Evolutionary conservation across 1,140 invertebrate genomes (phyloP), one percentile per base, ranked within the genome.

Genomic region (Conus ventricosus): DNA sequence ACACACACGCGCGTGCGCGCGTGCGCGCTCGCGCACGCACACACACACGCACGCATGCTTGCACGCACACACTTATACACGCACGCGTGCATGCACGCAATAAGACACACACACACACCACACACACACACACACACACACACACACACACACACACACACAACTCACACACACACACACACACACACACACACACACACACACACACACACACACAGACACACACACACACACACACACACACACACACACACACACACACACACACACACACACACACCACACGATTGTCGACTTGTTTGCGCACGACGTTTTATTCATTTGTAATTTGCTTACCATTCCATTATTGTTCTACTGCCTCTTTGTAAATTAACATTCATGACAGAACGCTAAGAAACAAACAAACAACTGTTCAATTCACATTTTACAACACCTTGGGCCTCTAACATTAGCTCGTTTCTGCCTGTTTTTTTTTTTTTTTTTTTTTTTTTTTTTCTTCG

Each of bases 11-110:
- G 23, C n/a, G 1, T 1, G 8, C 20, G 4, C n/a, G 7, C 71
- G 7, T 6, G n/a, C 71, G 1, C 71, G n/a, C 60, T 81, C 51
- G 39, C 75, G 3, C 51, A 81, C 54, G 7, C 54, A 67, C 63
- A 85, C 71, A 75, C 71, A 75, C 71, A 75, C 71, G 7, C 76
- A 78, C 76, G 39, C 76, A 78, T 17, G 15, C 80, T 55, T 51
- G 54, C 80, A 81, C 80, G 54, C 80, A 81, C 80, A 54, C 80
- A 81, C 80, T 7, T 51, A 81, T 51, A 54, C 80, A 78, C 25
- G 5, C 8, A 39, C 11, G 11, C 39, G n/a, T n/a, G n/a, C n/a
- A n/a, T n/a, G n/a, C n/a, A n/a, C n/a, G n/a, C n/a, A n/a, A n/a
- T n/a, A n/a, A n/a, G n/a, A n/a, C n/a, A n/a, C n/a, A n/a, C n/a